Evolutionary conservation across 2,113 vertebrate species (phyloP).

Genomic region (Uria aalge): DNA sequence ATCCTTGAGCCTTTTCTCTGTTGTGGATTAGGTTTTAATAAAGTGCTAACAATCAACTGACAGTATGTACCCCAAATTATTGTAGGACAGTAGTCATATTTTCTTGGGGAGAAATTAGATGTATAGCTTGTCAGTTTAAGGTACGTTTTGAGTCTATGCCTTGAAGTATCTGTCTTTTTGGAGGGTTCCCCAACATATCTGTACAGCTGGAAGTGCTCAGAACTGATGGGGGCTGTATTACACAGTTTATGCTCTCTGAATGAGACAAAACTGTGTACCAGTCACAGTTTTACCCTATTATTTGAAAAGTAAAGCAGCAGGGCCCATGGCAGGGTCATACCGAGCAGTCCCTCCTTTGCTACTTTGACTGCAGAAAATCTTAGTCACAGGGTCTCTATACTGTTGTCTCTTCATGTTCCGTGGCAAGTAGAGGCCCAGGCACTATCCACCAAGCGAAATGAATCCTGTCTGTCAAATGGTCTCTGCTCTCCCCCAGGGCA

Average conservation of each 20-base stretch:
- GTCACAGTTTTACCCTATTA: neutral
- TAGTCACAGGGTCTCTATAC: neutral
- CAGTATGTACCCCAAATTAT: neutral
- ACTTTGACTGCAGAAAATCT: neutral
- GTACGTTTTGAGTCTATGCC: neutral
- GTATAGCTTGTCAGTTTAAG: neutral
- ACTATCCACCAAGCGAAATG: neutral
- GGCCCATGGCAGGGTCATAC: neutral
- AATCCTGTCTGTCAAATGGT: neutral
- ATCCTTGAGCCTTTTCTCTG: neutral
- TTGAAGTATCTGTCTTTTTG: neutral
- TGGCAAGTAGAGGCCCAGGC: neutral
- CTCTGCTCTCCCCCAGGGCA: neutral
- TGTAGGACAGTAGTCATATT: neutral
- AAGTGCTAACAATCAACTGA: neutral
- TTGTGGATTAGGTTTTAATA: neutral
- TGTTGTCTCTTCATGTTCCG: too few relatives aligned
- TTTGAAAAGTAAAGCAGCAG: neutral
- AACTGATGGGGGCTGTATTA: neutral
- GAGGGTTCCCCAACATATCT: neutral
- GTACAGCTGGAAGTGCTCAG: neutral
- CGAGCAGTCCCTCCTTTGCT: neutral
- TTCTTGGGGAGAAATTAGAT: neutral
- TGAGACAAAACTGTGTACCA: neutral
- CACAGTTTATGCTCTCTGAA: accelerated